Evolutionary conservation across 2,888 invertebrate species (phyloP).

Genomic region (Lepidocyrtinus sp.): DNA sequence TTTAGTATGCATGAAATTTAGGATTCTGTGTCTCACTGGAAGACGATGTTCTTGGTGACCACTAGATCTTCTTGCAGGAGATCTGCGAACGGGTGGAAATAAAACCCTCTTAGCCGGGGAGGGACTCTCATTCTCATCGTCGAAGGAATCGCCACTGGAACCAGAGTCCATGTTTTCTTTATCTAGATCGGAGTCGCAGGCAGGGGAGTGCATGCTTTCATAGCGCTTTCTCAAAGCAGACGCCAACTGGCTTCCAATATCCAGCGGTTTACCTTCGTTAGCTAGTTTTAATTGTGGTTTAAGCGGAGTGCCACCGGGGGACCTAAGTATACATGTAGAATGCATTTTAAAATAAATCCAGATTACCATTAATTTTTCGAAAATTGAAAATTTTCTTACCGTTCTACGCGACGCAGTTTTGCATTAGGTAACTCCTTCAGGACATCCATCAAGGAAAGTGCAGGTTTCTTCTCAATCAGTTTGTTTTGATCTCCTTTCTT

Average conservation of each 20-base stretch:
- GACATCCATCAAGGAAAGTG: constrained; percentile 61
- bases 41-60: constrained; percentile 24
- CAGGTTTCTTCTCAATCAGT: constrained; percentile 34
- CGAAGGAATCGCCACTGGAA: constrained; percentile 50
- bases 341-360: not conserved
- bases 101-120: constrained; percentile 28
- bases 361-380: not conserved
- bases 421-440: constrained; percentile 64
- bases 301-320: constrained; percentile 62
- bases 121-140: constrained; percentile 20
- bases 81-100: constrained; percentile 17
- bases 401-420: constrained; percentile 60
- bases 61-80: constrained; percentile 20
- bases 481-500: constrained; percentile 41
- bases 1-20: not conserved
- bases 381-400: constrained; percentile 39
- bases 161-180: constrained; percentile 47
- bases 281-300: constrained; percentile 42
- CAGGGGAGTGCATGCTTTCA: constrained; percentile 70
- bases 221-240: constrained; percentile 73
- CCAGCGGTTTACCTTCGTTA: constrained; percentile 9
- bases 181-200: constrained; percentile 51
- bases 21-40: constrained; percentile 9
- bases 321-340: constrained; percentile 28
- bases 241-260: constrained; percentile 71